Conservation (phyloP, 2,113 vertebrate genomes). For the Tupaia chinensis region DNA sequence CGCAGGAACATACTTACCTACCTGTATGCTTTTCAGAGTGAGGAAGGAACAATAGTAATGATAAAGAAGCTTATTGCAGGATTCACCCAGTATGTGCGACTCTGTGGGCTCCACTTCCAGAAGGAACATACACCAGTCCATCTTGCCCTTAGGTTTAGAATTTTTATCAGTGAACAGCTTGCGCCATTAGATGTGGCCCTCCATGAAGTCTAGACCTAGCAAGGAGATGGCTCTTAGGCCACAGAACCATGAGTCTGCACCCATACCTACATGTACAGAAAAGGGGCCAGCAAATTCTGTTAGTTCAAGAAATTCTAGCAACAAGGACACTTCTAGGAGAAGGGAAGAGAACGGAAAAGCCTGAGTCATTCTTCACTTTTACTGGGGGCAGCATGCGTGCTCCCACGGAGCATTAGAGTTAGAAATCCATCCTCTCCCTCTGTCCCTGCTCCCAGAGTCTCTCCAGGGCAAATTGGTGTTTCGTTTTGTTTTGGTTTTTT, state of each 20-base stretch:
- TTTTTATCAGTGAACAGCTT: neutral
- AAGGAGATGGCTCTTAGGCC: neutral
- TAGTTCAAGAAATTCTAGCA: neutral
- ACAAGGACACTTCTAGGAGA: neutral
- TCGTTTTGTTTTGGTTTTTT: no score
- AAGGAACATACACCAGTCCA: neutral
- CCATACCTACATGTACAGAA: neutral
- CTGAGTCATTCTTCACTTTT: neutral
- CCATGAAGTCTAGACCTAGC: neutral
- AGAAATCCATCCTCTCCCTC: neutral
- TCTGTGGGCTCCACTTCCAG: neutral
- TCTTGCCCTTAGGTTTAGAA: neutral
- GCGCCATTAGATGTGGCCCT: neutral
- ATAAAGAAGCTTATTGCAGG: neutral
- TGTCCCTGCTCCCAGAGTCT: neutral
- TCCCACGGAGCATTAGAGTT: neutral
- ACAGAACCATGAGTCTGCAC: neutral
- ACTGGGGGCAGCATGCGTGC: neutral
- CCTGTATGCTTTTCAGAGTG: neutral
- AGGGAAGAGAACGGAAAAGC: neutral
- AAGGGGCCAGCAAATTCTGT: neutral
- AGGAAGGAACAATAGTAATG: neutral
- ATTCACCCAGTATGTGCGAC: neutral
- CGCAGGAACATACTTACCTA: neutral
- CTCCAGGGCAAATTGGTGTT: neutral